Evolutionary conservation across 2,797 vertebrate genomes (phyloP).

Genomic region (Spinibarbus caldwelli): DNA sequence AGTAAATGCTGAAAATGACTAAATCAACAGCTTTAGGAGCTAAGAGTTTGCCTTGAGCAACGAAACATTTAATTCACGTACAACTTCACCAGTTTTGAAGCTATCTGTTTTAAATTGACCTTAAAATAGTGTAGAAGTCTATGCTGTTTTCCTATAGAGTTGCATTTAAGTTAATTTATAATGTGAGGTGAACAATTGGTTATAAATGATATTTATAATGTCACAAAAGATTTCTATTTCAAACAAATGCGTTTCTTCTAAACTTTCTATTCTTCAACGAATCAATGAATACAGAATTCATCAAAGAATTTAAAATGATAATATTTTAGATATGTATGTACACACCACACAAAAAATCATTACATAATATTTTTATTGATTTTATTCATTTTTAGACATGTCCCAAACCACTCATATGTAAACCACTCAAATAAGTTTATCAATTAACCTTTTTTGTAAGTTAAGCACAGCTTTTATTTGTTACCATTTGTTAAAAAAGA

Average conservation of each 20-base stretch:
- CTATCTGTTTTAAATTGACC: too few species aligned
- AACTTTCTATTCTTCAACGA: not conserved
- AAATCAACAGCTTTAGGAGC: not conserved
- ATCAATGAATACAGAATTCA: not conserved
- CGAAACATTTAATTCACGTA: not conserved
- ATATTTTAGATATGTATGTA: too few species aligned
- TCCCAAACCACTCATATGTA: not conserved
- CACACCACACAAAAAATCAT: too few species aligned
- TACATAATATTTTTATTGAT: too few species aligned
- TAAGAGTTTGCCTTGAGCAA: not conserved
- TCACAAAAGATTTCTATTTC: not conserved
- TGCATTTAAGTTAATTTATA: not conserved
- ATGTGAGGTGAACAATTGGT: not conserved
- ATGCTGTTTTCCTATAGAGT: not conserved
- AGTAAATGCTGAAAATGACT: constrained; percentile 14
- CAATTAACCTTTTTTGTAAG: not conserved
- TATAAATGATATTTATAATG: not conserved
- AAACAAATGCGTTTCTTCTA: not conserved
- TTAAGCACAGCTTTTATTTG: not conserved
- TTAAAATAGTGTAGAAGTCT: not conserved
- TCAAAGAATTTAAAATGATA: too few species aligned
- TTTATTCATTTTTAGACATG: too few species aligned
- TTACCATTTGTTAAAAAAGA: not conserved
- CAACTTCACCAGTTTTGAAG: not conserved
- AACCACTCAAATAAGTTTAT: not conserved